A percentile compares a stretch with the other conserved stretches of the same genome.
phyloP scores from a whole-genome alignment of 2,888 invertebrate species.

The Mechanitis messenoides region DNA sequence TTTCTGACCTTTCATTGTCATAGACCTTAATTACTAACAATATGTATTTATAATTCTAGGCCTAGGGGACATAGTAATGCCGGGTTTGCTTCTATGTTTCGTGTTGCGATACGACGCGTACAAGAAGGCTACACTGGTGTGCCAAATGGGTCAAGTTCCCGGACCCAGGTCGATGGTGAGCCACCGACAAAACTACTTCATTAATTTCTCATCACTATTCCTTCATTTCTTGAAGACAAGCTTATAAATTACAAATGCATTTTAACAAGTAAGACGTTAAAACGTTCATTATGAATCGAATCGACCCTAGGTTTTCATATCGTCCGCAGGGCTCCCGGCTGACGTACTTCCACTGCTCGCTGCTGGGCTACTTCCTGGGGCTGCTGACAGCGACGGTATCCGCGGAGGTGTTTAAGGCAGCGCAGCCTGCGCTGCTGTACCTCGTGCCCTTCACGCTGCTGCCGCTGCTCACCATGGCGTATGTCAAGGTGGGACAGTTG shows the following conservation, averaged over 20 bases:
- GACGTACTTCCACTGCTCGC: constrained; percentile 98
- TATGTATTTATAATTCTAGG: constrained; percentile 50
- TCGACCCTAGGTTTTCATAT: too few species aligned
- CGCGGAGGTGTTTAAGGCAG: constrained; percentile 98
- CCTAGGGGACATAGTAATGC: constrained; percentile 94
- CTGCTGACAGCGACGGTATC: constrained; percentile 97
- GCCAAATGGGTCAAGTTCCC: constrained; percentile 78
- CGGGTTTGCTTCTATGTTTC: constrained; percentile 95
- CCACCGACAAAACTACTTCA: not conserved
- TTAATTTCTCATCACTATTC: too few species aligned
- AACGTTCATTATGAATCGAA: too few species aligned
- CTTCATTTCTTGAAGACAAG: too few species aligned
- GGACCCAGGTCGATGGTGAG: constrained; percentile 73
- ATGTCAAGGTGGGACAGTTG: constrained; percentile 85
- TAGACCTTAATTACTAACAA: too few species aligned
- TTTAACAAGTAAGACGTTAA: too few species aligned
- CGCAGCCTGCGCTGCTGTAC: constrained; percentile 97
- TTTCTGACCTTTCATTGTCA: too few species aligned
- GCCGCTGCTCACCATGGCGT: constrained; percentile 98
- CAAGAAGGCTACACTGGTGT: constrained; percentile 90
- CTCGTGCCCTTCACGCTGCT: constrained; percentile 98
- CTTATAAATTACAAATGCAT: too few species aligned
- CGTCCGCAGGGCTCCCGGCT: constrained; percentile 77
- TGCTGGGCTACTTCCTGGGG: constrained; percentile 97
- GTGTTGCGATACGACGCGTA: constrained; percentile 98